Evolutionary conservation across 1,140 invertebrate species (phyloP), one percentile per base, ranked within the genome.

Genomic region (Galleria mellonella): DNA sequence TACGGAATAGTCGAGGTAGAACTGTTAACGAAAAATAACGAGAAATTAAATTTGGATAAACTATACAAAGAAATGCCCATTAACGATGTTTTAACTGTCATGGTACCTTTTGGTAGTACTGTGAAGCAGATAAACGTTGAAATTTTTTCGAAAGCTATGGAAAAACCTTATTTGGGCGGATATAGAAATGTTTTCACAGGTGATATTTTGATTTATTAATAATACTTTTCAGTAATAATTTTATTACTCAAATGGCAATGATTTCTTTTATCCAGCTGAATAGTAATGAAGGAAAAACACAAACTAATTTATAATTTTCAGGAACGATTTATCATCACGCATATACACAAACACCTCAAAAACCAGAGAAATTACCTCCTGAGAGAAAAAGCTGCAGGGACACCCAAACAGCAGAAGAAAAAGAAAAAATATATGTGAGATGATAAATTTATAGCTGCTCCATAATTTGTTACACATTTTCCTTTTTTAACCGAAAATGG

Each of bases 121-220:
- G 39, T 79, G 1, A 86, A 85, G 50, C 77, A 87, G 51, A 71
- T 91, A n/a, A 88, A 89, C 36, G 88, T 89, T 4, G 87, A 89
- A 84, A 77, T 91, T 45, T 86, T 89, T 47, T 87, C 88, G 47
- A 63, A 81, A 43, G 72, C 59, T 10, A 89, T 91, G 14, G 62
- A 74, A 15, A 92, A 92, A 57, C 90, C 90, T 1, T 90, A 84
- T 72, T 70, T 92, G 14, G 91, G 91, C 23, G 91, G 91, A 30
- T 93, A 90, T 72, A 82, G 72, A 48, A 83, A 92, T 62, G 83
- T 78, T 50, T 54, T 86, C 32, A 91, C 88, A 12, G 87, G 87
- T 59, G 60, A 32, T 23, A 3, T 2, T 23, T 3, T 3, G 2
- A 23, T 6, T 23, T 23, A 23, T n/a, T n/a, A n/a, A n/a, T n/a